Base-by-base conservation (phyloP, 2,113 vertebrate species). In the Lampris megalopsis region DNA sequence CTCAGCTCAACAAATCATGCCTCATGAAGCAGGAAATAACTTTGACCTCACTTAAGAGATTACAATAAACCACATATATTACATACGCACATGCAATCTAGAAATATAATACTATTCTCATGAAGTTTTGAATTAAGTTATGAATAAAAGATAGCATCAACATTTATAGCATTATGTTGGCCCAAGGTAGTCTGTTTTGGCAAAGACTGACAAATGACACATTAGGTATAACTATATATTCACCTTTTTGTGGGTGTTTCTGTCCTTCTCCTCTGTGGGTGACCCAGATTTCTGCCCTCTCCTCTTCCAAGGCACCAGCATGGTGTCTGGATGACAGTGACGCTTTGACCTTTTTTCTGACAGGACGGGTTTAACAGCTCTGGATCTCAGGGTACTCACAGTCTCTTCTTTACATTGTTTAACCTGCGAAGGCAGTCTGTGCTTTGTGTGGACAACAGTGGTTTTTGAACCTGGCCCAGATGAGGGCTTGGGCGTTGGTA, bases 201-300 rank as follows among this genome's bases (percentile, higher is more conserved):
- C 43, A 45, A 45, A 7, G 43, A 45, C 7, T 45, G 43, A 45
- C 43, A 45, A 7, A 5, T 45, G 43, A 62, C 13, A 36, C 8
- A 11, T 42, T 11, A 37, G 43, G 3, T 13, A 6, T 63, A 63
- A 13, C 6, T 6, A n/a, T 45, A 66, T 85, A 80, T 40, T 86
- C 24, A 94, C 94, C 94, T 90, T 89, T 82, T 94, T 95, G 13
- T 78, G 60, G 58, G n/a, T 11, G 45, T 10, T n/a, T 59, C 62
- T 63, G 6, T 65, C 37, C 57, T 66, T 61, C 50, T 53, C 73
- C 43, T 36, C 62, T 11, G 73, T 49, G 8, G 2, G 4, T 3
- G 70, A 8, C 10, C 13, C 59, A 10, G 37, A 37, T 24, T 59
- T 37, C 9, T 13, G 69, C 35, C 48, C 48, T 0, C 73, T 72